A percentile compares a stretch with the other conserved stretches of the same genome.
These are phyloP conservation scores for Nannoperca obscura DNA, from an alignment of 2,797 vertebrate species.

Conservation along the genomic window DNA sequence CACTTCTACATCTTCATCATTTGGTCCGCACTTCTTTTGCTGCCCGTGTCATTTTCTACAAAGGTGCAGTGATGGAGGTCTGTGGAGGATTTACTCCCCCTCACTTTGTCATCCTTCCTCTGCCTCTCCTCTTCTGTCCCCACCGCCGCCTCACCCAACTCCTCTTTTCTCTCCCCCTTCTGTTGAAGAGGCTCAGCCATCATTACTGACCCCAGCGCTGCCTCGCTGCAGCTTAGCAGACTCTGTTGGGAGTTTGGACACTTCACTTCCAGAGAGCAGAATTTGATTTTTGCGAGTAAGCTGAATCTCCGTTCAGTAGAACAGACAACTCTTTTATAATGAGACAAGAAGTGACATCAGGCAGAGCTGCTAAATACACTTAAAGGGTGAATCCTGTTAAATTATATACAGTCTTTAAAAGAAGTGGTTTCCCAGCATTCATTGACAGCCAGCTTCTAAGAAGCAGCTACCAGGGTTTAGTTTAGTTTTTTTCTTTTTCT, in stretches of 20 bases:
- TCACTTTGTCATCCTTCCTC: constrained; percentile 8
- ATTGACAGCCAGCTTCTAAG: constrained; percentile 20
- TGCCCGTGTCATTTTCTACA: not conserved
- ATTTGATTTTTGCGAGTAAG: not conserved
- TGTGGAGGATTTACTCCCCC: constrained; percentile 13
- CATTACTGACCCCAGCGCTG: not conserved
- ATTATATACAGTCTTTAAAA: constrained; percentile 26
- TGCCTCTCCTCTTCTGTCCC: not conserved
- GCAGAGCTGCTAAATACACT: constrained; percentile 25
- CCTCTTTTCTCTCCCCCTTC: not conserved
- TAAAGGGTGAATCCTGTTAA: not conserved
- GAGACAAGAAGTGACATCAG: not conserved
- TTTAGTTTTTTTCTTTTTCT: not conserved
- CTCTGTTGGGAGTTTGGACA: constrained; percentile 15
- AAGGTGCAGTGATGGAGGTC: constrained; percentile 14
- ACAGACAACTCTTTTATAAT: not conserved
- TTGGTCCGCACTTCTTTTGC: not conserved
- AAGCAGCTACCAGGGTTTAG: constrained; percentile 9
- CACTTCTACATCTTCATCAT: constrained; percentile 9
- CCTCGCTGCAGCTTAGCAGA: not conserved
- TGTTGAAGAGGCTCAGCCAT: constrained; percentile 18
- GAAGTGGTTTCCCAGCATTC: constrained; percentile 9
- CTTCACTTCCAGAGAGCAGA: not conserved
- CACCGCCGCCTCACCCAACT: not conserved
- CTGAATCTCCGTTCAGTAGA: constrained; percentile 20